Base-by-base conservation (phyloP, 2,113 vertebrate genomes). In the Electrona antarctica region DNA sequence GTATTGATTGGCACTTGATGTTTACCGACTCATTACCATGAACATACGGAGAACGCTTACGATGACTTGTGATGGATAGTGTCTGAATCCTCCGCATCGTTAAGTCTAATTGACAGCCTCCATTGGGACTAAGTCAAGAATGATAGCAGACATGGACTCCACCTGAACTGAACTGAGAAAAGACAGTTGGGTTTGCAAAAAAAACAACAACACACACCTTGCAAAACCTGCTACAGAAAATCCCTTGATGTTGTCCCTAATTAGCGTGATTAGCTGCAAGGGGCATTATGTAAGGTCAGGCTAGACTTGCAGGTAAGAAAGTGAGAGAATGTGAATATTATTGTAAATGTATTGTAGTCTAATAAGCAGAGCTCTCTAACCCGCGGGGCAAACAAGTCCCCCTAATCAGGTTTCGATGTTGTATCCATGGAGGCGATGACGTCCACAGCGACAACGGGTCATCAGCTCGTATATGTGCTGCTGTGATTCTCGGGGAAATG, bases 301-400 rank as follows among this genome's bases (percentile, higher is more conserved):
- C 7, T 60, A 52, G 57, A 70, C 58, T 74, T 11, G n/a, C 56
- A 71, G 47, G 29, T 41, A 57, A 48, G 74, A 77, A 47, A 49
- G 29, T 68, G 73, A 60, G 56, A 12, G 67, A 66, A 47, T 47
- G 66, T 74, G 76, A 80, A 76, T 50, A 73, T 54, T 78, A 67
- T 57, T 78, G 79, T 77, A 87, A 86, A 81, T 73, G 78, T 75
- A 69, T 21, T 46, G 13, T 0, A 6, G 33, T 80, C 71, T 76
- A 82, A 87, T 80, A 83, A 76, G 5, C 0, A n/a, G 49, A 52
- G 61, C 45, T 33, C 60, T 21, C 50, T 62, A 67, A 63, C 74
- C 68, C 12, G 71, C 74, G 71, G 33, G 80, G 82, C 80, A 81
- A 81, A 82, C 77, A 78, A 77, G 78, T 74, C 78, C 69, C 33